Base-by-base conservation (phyloP, 2,888 invertebrate genomes). In the Aphidius colemani region DNA sequence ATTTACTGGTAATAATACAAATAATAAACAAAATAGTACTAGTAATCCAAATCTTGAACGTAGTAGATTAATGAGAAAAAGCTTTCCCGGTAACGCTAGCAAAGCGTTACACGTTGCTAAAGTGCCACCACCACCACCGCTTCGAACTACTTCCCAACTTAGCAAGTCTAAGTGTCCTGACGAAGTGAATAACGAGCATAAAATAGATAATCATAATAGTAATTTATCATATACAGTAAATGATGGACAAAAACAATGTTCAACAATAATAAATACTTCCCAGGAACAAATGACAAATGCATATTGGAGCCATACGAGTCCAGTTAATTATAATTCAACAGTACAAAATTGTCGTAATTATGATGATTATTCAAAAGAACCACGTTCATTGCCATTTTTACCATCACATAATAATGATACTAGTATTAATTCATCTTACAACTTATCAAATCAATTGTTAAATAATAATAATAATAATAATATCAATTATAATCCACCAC, bases 21-120 rank as follows among this genome's bases (percentile, higher is more conserved):
- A 5, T 30, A 30, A 76, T 67, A 67, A 66, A 10, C 75, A 55
- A 63, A 66, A 68, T 6, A 85, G 84, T 65, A 87, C 86, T 44
- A 88, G 90, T 43, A 93, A 94, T 82, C 92, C 94, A 0, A 94
- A 93, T 79, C 85, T 94, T 61, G 94, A 94, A 78, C 87, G 93
- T 68, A 94, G 94, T 81, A 92, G 92, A 75, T 84, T 94, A 65
- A 94, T 95, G 94, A 86, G 94, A 72, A 94, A 94, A 78, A 94
- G 93, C 80, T 93, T 94, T 80, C 93, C 94, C 75, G 92, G 93
- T 50, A 94, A 93, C 77, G 90, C 89, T 41, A 92, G 92, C 0
- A 91, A 93, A 77, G 90, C 92, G 74, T 81, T 94, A 67, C 92
- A 92, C 11, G 90, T 90, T 63, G 91, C 93, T 13, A 94, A 94